phyloP scores from a whole-genome alignment of 2,113 vertebrate species.

The Globicephala melas region DNA sequence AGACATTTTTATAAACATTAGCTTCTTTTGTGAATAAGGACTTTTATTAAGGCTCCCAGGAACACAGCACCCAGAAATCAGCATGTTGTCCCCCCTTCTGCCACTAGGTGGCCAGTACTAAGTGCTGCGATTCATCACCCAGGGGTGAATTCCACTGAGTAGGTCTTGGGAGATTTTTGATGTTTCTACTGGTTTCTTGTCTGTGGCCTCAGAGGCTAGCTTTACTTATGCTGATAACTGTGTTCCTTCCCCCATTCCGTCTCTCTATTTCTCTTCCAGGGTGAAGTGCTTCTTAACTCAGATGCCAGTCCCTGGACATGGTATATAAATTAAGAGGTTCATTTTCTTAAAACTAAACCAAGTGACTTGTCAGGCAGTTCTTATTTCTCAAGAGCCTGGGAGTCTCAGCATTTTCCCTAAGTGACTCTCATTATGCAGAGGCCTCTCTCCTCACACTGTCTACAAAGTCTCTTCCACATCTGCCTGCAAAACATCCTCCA shows the following conservation, averaged over 20 bases:
- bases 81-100: neutral
- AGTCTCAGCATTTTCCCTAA: neutral
- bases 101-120: slow-evolving; percentile 71
- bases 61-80: neutral
- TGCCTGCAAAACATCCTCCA: neutral
- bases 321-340: slow-evolving; percentile 25
- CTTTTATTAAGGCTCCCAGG: neutral
- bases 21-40: neutral
- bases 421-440: neutral
- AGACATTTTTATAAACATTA: neutral
- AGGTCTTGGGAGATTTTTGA: neutral
- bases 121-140: neutral
- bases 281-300: neutral
- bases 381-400: slow-evolving; percentile 7
- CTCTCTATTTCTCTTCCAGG: neutral
- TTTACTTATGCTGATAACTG: neutral
- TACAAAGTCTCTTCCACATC: neutral
- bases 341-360: slow-evolving; percentile 38
- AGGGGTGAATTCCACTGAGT: neutral
- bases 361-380: neutral
- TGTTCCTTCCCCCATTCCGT: neutral
- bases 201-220: neutral
- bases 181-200: neutral
- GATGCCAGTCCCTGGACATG: neutral
- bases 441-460: neutral